Evolutionary conservation across 2,113 vertebrate species (phyloP), one percentile per base, ranked within the genome.

Genomic region (Melanerpes aurifrons): DNA sequence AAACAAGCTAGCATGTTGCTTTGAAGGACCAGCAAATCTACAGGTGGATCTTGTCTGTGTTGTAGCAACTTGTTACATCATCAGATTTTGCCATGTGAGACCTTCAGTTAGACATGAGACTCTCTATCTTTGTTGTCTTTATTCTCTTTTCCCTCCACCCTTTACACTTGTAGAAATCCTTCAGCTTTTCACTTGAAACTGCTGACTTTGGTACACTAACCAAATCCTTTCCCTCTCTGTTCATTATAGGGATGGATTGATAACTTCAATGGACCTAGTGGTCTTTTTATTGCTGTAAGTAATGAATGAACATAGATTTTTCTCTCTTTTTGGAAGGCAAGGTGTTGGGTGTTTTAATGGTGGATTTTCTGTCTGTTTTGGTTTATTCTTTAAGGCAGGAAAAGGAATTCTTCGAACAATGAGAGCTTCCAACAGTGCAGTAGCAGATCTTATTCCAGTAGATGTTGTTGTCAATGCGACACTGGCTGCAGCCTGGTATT

Each of bases 351-450:
- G 12, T 96, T 82, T 97, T 91, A 97, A 48, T 93, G 45, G 31
- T 96, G 62, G 54, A 32, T 92, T 14, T 91, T 92, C 17, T 96
- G 62, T 92, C 17, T 96, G 62, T 89, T 82, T 81, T 84, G 17
- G 93, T 97, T 96, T 94, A 73, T 97, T 97, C 82, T 95, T 97
- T 63, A 92, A 99, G 99, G 99, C 99, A 93, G 99, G 99, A 94
- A 99, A 99, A 97, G 99, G 99, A 94, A 99, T 99, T 96, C 98
- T 99, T 76, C 98, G 99, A 75, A 99, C 99, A 19, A 99, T 99
- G 98, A 98, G 99, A 91, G 99, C 99, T 21, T 99, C 99, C 71
- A 99, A 99, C 67, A 97, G 97, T 50, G 99, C 99, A 1, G 98
- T 99, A 84, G 99, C 99, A 40, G 99, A 99, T 96, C 98, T 99